Percentiles rank a stretch among this genome's conserved stretches.
phyloP scores from a whole-genome alignment of 2,797 vertebrate species.

The Neosalanx taihuensis region DNA sequence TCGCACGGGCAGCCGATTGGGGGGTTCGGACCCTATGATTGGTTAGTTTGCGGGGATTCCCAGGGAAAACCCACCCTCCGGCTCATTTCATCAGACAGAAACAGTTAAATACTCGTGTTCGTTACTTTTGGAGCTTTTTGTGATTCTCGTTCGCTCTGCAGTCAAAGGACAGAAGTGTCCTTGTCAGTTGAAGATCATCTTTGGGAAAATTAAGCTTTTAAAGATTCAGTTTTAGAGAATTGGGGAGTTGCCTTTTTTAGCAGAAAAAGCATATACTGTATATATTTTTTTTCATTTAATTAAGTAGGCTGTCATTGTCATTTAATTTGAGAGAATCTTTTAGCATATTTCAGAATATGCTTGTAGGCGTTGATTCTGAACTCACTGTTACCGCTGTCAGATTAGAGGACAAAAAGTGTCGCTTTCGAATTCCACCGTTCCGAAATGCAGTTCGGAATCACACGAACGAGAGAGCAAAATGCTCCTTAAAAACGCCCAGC shows the following conservation, averaged over 20 bases:
- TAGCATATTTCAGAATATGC: constrained; percentile 69
- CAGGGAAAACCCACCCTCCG: constrained; percentile 62
- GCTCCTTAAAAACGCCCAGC: constrained; percentile 66
- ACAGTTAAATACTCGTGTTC: constrained; percentile 67
- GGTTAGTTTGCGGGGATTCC: constrained; percentile 62
- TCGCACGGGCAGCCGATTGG: constrained; percentile 24
- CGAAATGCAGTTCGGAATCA: constrained; percentile 61
- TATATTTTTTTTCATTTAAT: no score
- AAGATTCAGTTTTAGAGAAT: constrained; percentile 23
- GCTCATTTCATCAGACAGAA: constrained; percentile 75
- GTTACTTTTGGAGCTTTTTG: constrained; percentile 49
- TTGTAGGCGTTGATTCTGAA: constrained; percentile 65
- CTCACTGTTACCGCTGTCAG: constrained; percentile 51
- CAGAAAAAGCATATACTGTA: constrained; percentile 15
- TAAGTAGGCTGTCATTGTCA: no score
- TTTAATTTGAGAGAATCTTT: not conserved
- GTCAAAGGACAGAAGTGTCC: constrained; percentile 16
- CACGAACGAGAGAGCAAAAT: constrained; percentile 61
- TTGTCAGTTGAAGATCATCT: not conserved
- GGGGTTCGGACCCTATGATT: constrained; percentile 51
- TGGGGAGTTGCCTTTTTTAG: not conserved
- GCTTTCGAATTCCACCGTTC: constrained; percentile 67
- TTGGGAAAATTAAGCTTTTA: constrained; percentile 7
- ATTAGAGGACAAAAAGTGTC: constrained; percentile 55
- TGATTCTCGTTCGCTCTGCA: constrained; percentile 42